Base-by-base conservation (phyloP, 2,888 invertebrate species). In the Abrostola triplasia region DNA sequence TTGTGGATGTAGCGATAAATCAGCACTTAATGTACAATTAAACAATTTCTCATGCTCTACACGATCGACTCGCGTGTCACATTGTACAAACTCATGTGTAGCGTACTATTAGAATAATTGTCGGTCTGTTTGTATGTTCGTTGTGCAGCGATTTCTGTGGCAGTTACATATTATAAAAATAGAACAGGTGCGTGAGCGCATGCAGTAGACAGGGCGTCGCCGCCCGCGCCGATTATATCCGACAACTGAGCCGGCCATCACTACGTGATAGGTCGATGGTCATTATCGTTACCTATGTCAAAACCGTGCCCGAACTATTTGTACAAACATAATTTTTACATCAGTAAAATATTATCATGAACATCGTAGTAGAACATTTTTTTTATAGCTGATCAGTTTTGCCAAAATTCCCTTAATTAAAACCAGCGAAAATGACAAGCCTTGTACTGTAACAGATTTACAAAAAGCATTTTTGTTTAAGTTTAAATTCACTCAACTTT, bases 181-280 rank as follows among this genome's bases (percentile, higher is more conserved):
- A 47, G 56, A 53, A 47, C 44, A 58, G 60, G 65, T 64, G 64
- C 59, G 60, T 64, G 64, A 42, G 47, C 58, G 41, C 36, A 10
- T 57, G 24, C 13, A 6, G 54, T 47, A 76, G 77, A 72, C 74
- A 44, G 42, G 63, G 58, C 66, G 73, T 67, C 72, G 67, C 73
- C 67, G 24, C 55, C 41, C 13, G 52, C 56, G 64, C 66, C 70
- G 53, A 67, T 71, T 63, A 61, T 55, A 64, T 57, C 41, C 64
- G 51, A 58, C 68, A 63, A 38, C 41, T 12, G 44, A 65, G 50
- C 52, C 52, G 41, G 41, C 48, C 55, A 60, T 61, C 57, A 60
- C 64, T 82, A 87, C 87, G 87, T 87, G 88, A 87, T 87, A 87
- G 84, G 87, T 87, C 84, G 83, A 48, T 57, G 49, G 59, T 67